phyloP scores from a whole-genome alignment of 2,888 invertebrate species.

The Drosophila eohydei region DNA sequence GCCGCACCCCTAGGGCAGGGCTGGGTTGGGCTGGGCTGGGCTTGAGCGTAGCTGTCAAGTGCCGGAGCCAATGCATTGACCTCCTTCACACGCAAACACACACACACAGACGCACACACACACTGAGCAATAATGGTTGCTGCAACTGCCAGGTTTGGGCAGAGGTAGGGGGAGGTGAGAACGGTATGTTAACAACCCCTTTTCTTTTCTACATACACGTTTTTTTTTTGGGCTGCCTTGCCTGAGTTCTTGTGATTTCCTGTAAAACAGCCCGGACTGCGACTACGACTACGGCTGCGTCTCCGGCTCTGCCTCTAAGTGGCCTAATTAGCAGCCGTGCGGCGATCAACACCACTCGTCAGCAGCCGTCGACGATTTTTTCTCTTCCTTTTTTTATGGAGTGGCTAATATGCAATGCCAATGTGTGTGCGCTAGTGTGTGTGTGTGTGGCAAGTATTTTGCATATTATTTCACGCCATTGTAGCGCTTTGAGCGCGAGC shows the following conservation, averaged over 20 bases:
- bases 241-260: conserved; percentile 65
- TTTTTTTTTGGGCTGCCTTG: conserved; percentile 30
- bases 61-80: conserved; percentile 68
- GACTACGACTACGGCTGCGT: conserved; percentile 4
- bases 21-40: conserved; percentile 10
- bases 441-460: conserved; percentile 72
- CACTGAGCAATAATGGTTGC: conserved; percentile 73
- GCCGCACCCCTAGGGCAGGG: conserved; percentile 12
- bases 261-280: conserved; percentile 63
- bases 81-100: conserved; percentile 64
- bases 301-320: conserved; percentile 63
- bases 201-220: conserved; percentile 13
- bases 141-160: conserved; percentile 17
- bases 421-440: conserved; percentile 18
- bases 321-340: conserved; percentile 82
- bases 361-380: conserved; percentile 33
- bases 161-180: neutral
- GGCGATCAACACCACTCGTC: conserved; percentile 81
- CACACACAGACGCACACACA: conserved; percentile 44
- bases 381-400: conserved; percentile 17
- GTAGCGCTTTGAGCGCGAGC: conserved; percentile 75
- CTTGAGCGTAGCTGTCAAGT: conserved; percentile 57
- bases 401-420: conserved; percentile 38
- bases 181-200: conserved; percentile 44
- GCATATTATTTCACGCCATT: conserved; percentile 82